Conservation (phyloP, 2,113 vertebrate species). For the Sula dactylatra region DNA sequence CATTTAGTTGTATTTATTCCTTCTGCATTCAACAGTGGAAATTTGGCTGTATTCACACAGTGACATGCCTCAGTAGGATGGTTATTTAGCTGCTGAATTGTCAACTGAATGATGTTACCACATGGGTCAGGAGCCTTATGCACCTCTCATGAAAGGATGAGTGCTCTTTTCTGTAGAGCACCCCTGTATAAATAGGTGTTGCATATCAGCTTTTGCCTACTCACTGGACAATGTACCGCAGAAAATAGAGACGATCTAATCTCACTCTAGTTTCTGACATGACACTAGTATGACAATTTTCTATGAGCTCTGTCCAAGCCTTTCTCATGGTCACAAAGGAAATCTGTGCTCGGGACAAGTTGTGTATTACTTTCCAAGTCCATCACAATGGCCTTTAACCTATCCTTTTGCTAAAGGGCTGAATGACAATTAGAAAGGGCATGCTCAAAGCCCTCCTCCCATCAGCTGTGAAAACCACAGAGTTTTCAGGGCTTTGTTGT, state of each 20-base stretch:
- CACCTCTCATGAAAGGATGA: not conserved
- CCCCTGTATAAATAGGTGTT: not conserved
- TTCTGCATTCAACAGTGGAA: not conserved
- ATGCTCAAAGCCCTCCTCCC: not conserved
- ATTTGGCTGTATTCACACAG: not conserved
- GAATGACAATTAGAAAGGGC: not conserved
- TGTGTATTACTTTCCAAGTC: not conserved
- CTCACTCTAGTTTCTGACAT: not conserved
- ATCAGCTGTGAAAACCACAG: not conserved
- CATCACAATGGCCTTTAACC: not conserved
- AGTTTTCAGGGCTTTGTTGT: not conserved
- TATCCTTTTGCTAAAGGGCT: not conserved
- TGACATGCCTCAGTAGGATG: not conserved
- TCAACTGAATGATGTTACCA: not conserved
- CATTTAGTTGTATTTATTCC: not conserved
- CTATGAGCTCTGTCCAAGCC: not conserved
- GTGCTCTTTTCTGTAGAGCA: not conserved
- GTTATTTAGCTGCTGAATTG: not conserved
- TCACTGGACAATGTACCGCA: not conserved
- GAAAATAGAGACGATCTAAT: not conserved
- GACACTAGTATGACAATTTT: not conserved
- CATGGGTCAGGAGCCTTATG: not conserved
- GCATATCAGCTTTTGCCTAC: not conserved
- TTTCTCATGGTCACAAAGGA: not conserved
- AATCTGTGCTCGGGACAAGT: not conserved